Evolutionary conservation across 2,888 invertebrate genomes (phyloP).

Genomic region (Mactromeris polynyma): DNA sequence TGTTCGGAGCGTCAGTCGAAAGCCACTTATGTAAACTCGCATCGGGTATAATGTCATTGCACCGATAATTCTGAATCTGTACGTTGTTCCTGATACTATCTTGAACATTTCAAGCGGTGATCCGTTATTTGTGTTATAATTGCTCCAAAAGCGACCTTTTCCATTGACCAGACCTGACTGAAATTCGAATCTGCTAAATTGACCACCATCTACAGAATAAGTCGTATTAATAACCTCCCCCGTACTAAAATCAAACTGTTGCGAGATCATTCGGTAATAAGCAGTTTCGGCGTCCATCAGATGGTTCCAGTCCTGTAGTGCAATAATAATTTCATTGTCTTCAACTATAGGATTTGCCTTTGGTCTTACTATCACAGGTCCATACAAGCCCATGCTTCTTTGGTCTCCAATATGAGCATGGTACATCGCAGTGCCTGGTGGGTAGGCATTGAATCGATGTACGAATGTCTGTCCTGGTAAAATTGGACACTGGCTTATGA

Average conservation of each 20-base stretch:
- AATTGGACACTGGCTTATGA: slow-evolving; percentile 77
- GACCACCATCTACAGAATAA: slow-evolving; percentile 55
- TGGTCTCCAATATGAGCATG: slow-evolving; percentile 76
- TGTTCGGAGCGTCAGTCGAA: slow-evolving; percentile 53
- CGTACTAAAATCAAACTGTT: slow-evolving; percentile 63
- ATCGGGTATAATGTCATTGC: slow-evolving; percentile 54
- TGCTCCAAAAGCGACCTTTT: slow-evolving; percentile 70
- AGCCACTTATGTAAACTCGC: slow-evolving; percentile 35
- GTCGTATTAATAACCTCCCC: slow-evolving; percentile 36
- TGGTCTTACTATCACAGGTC: slow-evolving; percentile 67
- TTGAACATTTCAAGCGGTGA: slow-evolving; percentile 68
- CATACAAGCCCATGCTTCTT: slow-evolving; percentile 72
- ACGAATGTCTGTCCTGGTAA: slow-evolving; percentile 71
- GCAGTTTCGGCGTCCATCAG: slow-evolving; percentile 70
- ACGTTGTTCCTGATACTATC: slow-evolving; percentile 48
- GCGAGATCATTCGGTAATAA: slow-evolving; percentile 60
- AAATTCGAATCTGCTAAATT: slow-evolving; percentile 61
- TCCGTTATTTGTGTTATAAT: slow-evolving; percentile 59
- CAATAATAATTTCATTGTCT: slow-evolving; percentile 61
- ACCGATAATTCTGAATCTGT: slow-evolving; percentile 47
- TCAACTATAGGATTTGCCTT: not conserved
- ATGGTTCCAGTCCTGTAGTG: slow-evolving; percentile 77
- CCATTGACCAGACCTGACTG: slow-evolving; percentile 76
- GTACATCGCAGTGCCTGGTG: slow-evolving; percentile 74
- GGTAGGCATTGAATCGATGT: slow-evolving; percentile 71